These are phyloP conservation scores for Cheiracanthium punctorium DNA, from an alignment of 2,888 invertebrate genomes.

Conservation along the genomic window DNA sequence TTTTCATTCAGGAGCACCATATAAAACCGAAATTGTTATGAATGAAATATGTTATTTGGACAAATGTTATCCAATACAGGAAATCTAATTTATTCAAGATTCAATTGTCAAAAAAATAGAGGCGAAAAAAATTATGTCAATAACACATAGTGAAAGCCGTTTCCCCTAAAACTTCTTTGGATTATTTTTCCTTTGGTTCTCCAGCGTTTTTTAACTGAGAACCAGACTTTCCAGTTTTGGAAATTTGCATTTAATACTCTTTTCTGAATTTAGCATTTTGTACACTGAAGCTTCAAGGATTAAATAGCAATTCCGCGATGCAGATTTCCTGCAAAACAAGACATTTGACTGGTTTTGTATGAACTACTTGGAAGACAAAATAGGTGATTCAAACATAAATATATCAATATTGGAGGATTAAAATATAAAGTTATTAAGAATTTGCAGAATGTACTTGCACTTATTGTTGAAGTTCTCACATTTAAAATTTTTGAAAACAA, in stretches of 20 bases:
- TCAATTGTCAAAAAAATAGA: too few relatives aligned
- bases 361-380: neutral
- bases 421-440: too few relatives aligned
- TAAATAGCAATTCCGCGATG: neutral
- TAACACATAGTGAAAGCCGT: neutral
- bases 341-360: neutral
- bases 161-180: neutral
- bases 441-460: too few relatives aligned
- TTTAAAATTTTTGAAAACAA: too few relatives aligned
- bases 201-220: neutral
- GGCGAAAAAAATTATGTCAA: too few relatives aligned
- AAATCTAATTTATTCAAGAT: too few relatives aligned
- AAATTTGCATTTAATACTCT: slow-evolving; percentile 15
- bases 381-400: neutral
- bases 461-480: too few relatives aligned
- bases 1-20: too few relatives aligned
- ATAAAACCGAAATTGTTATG: too few relatives aligned
- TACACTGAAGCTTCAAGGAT: neutral
- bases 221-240: neutral
- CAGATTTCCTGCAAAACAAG: neutral
- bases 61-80: too few relatives aligned
- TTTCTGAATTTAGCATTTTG: slow-evolving; percentile 13
- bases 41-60: too few relatives aligned
- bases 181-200: neutral
- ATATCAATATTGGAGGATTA: too few relatives aligned